Evolutionary conservation across 2,113 vertebrate species (phyloP).

Genomic region (Regulus satrapa): DNA sequence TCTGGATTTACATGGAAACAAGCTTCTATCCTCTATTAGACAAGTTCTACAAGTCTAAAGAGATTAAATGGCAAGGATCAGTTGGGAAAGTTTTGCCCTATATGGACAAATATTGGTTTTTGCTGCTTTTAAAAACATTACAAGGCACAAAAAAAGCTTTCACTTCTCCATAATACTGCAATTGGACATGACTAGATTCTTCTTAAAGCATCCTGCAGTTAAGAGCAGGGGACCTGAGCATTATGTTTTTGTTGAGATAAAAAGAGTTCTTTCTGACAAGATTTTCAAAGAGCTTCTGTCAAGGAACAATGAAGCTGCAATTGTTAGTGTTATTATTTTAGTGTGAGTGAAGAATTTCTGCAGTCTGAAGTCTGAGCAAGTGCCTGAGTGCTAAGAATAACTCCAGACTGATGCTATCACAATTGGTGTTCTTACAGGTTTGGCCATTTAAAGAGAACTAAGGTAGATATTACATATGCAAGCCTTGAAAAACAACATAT

Average conservation of each 20-base stretch:
- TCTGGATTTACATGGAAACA: not conserved
- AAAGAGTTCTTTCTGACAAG: not conserved
- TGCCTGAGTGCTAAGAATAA: not conserved
- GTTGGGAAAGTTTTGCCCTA: not conserved
- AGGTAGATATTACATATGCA: not conserved
- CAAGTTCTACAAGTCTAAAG: not conserved
- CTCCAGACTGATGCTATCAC: not conserved
- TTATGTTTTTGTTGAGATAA: not conserved
- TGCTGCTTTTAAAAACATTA: not conserved
- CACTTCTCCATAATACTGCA: not conserved
- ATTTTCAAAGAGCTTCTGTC: constrained; percentile 5
- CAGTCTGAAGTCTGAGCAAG: not conserved
- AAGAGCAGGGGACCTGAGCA: not conserved
- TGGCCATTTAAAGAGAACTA: not conserved
- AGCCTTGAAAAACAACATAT: not conserved
- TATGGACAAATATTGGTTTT: not conserved
- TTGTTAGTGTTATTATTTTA: not conserved
- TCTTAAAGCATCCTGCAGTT: not conserved
- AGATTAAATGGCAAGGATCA: not conserved
- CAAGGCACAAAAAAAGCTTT: not conserved
- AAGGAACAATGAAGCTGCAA: not conserved
- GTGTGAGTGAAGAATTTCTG: not conserved
- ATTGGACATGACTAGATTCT: not conserved
- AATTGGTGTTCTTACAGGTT: not conserved
- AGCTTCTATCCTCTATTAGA: not conserved